A percentile compares a stretch with the other conserved stretches of the same genome.
Conservation (phyloP, 2,797 vertebrate species). For the Darevskia nairensis region DNA sequence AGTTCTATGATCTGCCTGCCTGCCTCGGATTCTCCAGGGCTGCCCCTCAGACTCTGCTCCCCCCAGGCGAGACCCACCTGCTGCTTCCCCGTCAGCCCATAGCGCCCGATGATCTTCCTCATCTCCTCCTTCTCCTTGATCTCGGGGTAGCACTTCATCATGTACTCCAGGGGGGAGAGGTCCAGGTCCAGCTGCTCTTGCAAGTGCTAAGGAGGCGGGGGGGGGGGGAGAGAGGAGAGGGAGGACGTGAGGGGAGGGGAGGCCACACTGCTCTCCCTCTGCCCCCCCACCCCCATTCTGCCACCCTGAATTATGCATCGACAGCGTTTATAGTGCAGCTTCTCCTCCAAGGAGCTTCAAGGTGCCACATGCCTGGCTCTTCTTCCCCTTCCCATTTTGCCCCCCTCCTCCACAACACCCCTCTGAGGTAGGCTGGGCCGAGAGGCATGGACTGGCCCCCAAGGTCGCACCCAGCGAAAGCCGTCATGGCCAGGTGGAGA, state of each 20-base stretch:
- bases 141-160: slow-evolving; percentile 98
- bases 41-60: rapidly evolving
- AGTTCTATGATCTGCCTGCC: background rate
- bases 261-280: no score
- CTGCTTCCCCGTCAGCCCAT: slow-evolving; percentile 96
- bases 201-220: slow-evolving; percentile 85
- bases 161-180: slow-evolving; percentile 96
- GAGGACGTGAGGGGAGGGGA: background rate
- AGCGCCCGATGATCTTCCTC: slow-evolving; percentile 98
- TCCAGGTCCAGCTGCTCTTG: slow-evolving; percentile 97
- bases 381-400: no score
- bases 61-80: slow-evolving; percentile 80
- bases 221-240: background rate
- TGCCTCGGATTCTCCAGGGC: background rate
- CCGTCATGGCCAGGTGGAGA: no score
- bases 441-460: no score
- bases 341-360: no score
- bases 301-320: no score
- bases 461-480: no score
- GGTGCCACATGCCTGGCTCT: no score
- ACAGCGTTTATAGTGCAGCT: no score
- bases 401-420: no score
- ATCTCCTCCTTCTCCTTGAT: slow-evolving; percentile 99
- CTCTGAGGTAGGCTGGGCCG: no score
- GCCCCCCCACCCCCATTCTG: no score